Evolutionary conservation across 2,797 vertebrate species (phyloP).

Genomic region (Karalla daura): DNA sequence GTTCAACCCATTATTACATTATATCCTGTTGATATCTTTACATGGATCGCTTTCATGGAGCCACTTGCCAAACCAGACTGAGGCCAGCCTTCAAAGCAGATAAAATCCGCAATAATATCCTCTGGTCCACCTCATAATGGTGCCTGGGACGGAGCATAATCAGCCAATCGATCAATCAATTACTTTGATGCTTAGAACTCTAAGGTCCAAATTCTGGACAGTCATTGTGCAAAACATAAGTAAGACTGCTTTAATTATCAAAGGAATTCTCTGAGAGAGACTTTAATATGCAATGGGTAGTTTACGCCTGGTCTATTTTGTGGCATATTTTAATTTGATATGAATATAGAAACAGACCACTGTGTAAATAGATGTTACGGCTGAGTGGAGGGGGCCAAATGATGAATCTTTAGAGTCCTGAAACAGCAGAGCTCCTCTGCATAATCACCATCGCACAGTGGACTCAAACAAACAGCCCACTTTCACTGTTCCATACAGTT

Average conservation of each 20-base stretch:
- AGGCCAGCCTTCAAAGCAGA: background rate
- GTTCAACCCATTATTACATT: slow-evolving; percentile 14
- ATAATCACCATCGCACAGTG: slow-evolving; percentile 55
- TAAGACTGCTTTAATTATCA: background rate
- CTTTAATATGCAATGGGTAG: slow-evolving; percentile 7
- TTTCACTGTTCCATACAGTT: slow-evolving; percentile 21
- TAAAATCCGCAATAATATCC: background rate
- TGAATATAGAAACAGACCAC: slow-evolving; percentile 30
- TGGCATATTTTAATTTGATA: slow-evolving; percentile 58
- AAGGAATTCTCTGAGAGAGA: background rate
- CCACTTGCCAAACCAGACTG: background rate
- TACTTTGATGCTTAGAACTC: background rate
- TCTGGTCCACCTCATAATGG: too few relatives aligned
- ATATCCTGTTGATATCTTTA: slow-evolving; percentile 15
- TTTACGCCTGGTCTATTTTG: slow-evolving; percentile 33
- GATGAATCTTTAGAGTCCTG: slow-evolving; percentile 51
- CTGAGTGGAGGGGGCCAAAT: slow-evolving; percentile 38
- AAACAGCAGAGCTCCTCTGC: slow-evolving; percentile 39
- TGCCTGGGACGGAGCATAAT: background rate
- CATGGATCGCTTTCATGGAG: background rate
- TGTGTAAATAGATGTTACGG: slow-evolving; percentile 44
- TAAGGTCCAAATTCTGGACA: background rate
- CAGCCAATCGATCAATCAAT: background rate
- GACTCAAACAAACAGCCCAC: slow-evolving; percentile 61
- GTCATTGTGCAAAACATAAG: too few relatives aligned